These are phyloP conservation scores for Brachycybe producta DNA, from an alignment of 2,888 invertebrate species.

Conservation along the genomic window DNA sequence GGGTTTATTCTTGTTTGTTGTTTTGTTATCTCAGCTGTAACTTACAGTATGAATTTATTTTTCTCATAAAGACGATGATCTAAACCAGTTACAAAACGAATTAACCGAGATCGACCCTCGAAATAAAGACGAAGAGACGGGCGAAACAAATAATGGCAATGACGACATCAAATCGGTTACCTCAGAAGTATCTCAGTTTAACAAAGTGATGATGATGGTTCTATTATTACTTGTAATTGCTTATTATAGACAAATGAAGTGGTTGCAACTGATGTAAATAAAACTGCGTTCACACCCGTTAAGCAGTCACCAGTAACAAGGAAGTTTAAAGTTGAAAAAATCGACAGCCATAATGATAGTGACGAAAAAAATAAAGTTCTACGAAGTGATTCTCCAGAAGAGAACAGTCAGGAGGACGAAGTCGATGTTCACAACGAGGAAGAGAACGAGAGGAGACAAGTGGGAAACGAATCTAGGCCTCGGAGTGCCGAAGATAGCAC, in stretches of 20 bases:
- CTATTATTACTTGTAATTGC: no score
- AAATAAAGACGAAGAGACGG: slow-evolving; percentile 21
- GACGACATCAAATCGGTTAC: slow-evolving; percentile 21
- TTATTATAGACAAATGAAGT: no score
- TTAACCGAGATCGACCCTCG: slow-evolving; percentile 17
- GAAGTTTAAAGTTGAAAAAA: no score
- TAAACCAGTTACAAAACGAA: slow-evolving; percentile 10
- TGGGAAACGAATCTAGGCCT: background rate
- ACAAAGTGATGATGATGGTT: slow-evolving; percentile 9
- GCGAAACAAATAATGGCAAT: slow-evolving; percentile 16
- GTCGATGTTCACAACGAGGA: slow-evolving; percentile 1
- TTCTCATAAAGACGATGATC: background rate
- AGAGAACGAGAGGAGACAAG: slow-evolving; percentile 17
- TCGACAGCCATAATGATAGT: no score
- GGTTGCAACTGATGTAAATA: no score
- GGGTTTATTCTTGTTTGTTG: background rate
- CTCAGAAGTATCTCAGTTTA: slow-evolving; percentile 19
- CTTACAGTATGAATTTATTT: no score
- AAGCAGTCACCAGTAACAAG: no score
- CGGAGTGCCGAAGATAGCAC: background rate
- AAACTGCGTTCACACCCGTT: no score
- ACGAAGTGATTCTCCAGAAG: no score
- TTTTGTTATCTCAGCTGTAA: background rate
- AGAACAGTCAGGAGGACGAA: slow-evolving; percentile 12
- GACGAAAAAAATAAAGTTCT: no score